Conservation (phyloP, 1,140 invertebrate species). For the Copidosoma floridanum region DNA sequence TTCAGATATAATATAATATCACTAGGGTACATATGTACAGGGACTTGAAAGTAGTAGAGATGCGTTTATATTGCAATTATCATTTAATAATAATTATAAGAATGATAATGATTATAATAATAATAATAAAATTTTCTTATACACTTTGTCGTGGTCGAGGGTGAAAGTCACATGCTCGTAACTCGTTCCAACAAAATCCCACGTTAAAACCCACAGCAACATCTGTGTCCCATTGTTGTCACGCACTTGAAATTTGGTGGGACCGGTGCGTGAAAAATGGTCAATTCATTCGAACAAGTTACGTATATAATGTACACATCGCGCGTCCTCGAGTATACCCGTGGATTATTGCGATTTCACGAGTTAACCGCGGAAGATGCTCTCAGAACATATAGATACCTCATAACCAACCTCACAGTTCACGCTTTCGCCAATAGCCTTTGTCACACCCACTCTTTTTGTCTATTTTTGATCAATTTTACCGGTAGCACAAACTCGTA, state of each 20-base stretch:
- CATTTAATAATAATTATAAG: too few species aligned
- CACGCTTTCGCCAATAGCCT: too few species aligned
- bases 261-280: neutral
- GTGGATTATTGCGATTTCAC: slow-evolving; percentile 3
- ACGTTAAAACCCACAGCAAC: neutral
- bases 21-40: slow-evolving; percentile 57
- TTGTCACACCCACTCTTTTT: neutral
- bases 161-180: slow-evolving; percentile 9
- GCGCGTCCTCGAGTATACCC: neutral
- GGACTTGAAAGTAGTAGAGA: slow-evolving; percentile 41
- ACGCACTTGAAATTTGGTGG: too few species aligned
- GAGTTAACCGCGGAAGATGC: slow-evolving; percentile 12
- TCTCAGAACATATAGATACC: too few species aligned
- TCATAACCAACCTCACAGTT: too few species aligned
- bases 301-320: slow-evolving; percentile 12
- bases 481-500: neutral
- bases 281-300: neutral
- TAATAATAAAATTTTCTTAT: too few species aligned
- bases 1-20: slow-evolving; percentile 52
- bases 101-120: too few species aligned
- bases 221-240: slow-evolving; percentile 6
- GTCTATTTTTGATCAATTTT: neutral
- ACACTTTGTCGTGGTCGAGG: slow-evolving; percentile 9
- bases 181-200: neutral
- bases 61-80: slow-evolving; percentile 26